These are phyloP conservation scores for Acridotheres tristis DNA, from an alignment of 2,797 vertebrate species.

Conservation along the genomic window DNA sequence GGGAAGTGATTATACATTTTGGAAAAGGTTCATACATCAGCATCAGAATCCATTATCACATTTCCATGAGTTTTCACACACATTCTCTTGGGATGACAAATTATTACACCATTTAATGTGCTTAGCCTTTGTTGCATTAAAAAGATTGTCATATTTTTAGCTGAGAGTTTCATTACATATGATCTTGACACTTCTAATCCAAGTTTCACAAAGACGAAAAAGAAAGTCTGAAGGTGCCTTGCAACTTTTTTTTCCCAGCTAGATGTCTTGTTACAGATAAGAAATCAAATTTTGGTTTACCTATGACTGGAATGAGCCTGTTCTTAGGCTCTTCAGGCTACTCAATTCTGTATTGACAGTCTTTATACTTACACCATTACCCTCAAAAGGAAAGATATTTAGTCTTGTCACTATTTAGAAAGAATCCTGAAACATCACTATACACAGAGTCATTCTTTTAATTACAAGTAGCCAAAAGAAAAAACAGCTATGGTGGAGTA, in stretches of 20 bases:
- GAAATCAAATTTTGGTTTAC: background rate
- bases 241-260: background rate
- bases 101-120: background rate
- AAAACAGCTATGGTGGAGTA: background rate
- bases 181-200: background rate
- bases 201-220: background rate
- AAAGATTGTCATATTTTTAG: background rate
- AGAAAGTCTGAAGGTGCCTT: background rate
- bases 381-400: background rate
- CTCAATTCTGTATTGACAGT: background rate
- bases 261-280: background rate
- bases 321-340: background rate
- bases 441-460: background rate
- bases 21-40: background rate
- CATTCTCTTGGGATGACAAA: background rate
- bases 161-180: background rate
- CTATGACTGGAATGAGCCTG: background rate
- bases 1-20: background rate
- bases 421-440: background rate
- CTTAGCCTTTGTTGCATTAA: background rate
- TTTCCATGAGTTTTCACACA: background rate
- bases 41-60: background rate
- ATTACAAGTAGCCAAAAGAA: background rate
- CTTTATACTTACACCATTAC: background rate
- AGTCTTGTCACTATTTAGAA: background rate